A percentile compares a stretch with the other conserved stretches of the same genome.
Conservation (phyloP, 2,113 vertebrate species). For the Zootoca vivipara region DNA sequence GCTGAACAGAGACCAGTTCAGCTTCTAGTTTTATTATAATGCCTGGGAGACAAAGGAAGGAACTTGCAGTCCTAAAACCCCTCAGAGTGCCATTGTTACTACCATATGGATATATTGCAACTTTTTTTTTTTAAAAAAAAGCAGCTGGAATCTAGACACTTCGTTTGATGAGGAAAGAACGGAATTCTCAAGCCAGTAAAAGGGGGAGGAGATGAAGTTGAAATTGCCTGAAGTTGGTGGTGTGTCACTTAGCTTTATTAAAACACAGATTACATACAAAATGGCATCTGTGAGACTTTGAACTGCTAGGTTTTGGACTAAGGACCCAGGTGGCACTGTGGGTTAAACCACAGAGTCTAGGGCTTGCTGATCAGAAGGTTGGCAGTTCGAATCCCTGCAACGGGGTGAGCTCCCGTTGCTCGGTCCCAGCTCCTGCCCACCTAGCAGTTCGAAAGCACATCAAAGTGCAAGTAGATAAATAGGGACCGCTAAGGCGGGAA, state of each 20-base stretch:
- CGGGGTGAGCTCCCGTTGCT: too few species aligned
- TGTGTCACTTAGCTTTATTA: background rate
- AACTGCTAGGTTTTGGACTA: background rate
- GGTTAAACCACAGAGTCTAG: too few species aligned
- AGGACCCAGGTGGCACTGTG: too few species aligned
- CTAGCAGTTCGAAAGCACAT: too few species aligned
- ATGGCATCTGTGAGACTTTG: background rate
- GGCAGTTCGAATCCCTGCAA: too few species aligned
- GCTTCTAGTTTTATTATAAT: background rate
- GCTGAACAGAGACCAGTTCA: background rate
- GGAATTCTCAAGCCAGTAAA: background rate
- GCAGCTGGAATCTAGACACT: background rate
- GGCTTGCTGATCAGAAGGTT: too few species aligned
- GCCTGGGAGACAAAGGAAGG: background rate
- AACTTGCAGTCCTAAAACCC: background rate
- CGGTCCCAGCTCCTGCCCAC: too few species aligned
- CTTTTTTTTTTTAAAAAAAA: background rate
- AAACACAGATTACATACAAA: background rate
- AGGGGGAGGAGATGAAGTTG: background rate
- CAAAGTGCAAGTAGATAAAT: too few species aligned
- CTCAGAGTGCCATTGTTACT: background rate
- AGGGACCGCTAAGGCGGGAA: too few species aligned
- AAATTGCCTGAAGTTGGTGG: background rate
- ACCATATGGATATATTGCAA: background rate
- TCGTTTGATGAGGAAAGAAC: background rate